phyloP scores from a whole-genome alignment of 1,140 invertebrate species.

The Bombus picipes region DNA sequence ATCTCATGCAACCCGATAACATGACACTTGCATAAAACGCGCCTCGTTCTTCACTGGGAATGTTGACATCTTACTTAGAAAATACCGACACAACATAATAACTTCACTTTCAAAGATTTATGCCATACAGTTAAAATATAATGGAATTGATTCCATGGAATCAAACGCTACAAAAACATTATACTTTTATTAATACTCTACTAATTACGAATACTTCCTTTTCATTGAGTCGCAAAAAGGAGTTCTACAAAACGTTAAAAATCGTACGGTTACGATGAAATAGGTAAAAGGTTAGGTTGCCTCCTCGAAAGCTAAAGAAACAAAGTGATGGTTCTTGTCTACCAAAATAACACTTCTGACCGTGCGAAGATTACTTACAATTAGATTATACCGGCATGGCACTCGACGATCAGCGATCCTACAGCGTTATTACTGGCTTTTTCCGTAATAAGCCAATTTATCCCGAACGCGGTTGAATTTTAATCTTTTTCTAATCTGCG shows the following conservation, averaged over 20 bases:
- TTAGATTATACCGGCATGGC: not conserved
- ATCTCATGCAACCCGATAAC: not conserved
- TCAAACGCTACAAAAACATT: too few species aligned
- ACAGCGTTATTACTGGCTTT: constrained; percentile 6
- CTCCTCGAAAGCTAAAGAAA: too few species aligned
- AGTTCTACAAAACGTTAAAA: too few species aligned
- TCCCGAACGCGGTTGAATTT: constrained; percentile 8
- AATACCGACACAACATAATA: not conserved
- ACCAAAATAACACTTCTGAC: not conserved
- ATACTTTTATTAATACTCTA: not conserved
- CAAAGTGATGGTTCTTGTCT: too few species aligned
- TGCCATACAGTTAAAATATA: not conserved
- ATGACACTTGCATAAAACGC: not conserved
- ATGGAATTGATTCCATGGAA: too few species aligned
- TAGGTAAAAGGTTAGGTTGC: too few species aligned
- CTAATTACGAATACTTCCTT: not conserved
- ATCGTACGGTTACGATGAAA: too few species aligned
- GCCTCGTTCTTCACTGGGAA: not conserved
- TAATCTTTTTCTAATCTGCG: constrained; percentile 32
- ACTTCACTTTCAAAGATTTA: not conserved
- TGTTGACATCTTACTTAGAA: not conserved
- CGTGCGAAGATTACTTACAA: constrained; percentile 1
- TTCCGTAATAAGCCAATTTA: constrained; percentile 30
- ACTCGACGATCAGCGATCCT: not conserved
- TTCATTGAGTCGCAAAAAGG: not conserved